Percentiles rank a stretch among this genome's conserved stretches.
phyloP scores from a whole-genome alignment of 2,888 invertebrate genomes.

The Copidosoma aretas region DNA sequence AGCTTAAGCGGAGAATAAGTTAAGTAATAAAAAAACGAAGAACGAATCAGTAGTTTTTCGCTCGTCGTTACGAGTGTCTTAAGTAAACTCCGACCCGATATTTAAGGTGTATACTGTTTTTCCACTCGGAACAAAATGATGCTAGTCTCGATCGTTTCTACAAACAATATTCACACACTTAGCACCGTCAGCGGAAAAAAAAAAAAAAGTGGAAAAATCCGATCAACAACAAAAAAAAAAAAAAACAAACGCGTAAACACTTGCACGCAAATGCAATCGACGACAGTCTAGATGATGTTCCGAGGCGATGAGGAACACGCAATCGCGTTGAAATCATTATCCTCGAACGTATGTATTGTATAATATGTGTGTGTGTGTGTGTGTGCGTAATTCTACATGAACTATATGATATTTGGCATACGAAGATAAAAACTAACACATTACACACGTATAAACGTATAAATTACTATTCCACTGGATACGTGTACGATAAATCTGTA shows the following conservation, averaged over 20 bases:
- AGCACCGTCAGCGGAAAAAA: no score
- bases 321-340: slow-evolving; percentile 29
- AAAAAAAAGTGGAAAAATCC: neutral
- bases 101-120: no score
- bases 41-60: neutral
- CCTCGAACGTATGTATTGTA: no score
- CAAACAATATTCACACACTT: no score
- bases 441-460: no score
- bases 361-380: no score
- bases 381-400: neutral
- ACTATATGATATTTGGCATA: slow-evolving; percentile 26
- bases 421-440: slow-evolving; percentile 2
- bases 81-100: no score
- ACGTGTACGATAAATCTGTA: no score
- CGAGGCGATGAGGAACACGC: slow-evolving; percentile 19
- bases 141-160: no score
- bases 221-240: slow-evolving; percentile 10
- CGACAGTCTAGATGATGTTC: slow-evolving; percentile 30
- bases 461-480: no score
- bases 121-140: no score
- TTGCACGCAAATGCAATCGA: slow-evolving; percentile 32
- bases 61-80: no score
- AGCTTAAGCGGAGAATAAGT: slow-evolving; percentile 30
- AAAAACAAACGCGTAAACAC: slow-evolving; percentile 1
- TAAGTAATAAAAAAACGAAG: slow-evolving; percentile 40